These are phyloP conservation scores for Dynastes tityus DNA, from an alignment of 2,888 invertebrate species.

Conservation along the genomic window DNA sequence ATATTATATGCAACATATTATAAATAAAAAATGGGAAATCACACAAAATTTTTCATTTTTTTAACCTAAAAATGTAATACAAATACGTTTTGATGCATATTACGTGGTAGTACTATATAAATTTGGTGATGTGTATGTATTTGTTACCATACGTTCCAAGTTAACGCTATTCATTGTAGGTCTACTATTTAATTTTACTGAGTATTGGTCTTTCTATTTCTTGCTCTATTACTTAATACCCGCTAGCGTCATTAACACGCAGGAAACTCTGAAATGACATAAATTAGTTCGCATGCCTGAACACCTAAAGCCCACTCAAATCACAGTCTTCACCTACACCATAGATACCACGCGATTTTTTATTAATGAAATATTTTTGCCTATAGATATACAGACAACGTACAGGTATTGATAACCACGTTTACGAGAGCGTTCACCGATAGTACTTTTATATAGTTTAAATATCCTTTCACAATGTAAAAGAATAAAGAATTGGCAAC, in stretches of 20 bases:
- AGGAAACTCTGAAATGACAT: conserved; percentile 8
- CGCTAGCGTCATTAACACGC: not conserved
- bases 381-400: not conserved
- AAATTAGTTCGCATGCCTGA: conserved; percentile 10
- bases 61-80: no score
- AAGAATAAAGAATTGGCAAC: conserved; percentile 15
- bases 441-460: not conserved
- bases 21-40: no score
- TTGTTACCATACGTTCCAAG: no score
- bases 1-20: no score
- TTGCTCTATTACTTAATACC: not conserved
- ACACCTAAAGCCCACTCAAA: conserved; percentile 16
- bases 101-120: no score
- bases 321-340: conserved; percentile 18
- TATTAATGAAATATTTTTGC: conserved; percentile 21
- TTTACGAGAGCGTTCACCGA: conserved; percentile 2
- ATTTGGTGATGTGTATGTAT: no score
- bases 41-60: no score
- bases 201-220: not conserved
- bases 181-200: not conserved
- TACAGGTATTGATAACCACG: not conserved
- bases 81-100: no score
- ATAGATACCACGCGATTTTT: conserved; percentile 13
- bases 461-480: not conserved
- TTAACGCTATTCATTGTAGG: not conserved